Base-by-base conservation (phyloP, 1,140 invertebrate species). In the Drosophila lacertosa region DNA sequence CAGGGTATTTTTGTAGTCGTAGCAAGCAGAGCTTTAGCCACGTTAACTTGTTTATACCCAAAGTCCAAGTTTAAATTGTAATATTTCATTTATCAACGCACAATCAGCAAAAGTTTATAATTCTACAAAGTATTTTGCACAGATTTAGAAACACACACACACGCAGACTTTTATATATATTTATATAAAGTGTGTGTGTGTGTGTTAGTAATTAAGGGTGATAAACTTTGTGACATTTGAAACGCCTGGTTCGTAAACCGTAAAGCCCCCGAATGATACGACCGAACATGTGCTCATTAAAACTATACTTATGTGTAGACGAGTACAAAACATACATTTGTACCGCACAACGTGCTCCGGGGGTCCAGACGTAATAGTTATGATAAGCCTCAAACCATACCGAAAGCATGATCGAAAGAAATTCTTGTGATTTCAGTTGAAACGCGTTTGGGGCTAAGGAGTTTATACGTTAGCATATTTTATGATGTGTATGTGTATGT, bases 221-320 rank as follows among this genome's bases (percentile, higher is more conserved):
- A 83, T 83, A 83, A 83, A 83, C 80, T 84, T 84, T 69, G 42
- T 83, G 80, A 83, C 80, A 76, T 68, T 63, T 73, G 72, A 32
- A 54, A 57, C 35, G 29, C 50, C 44, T 29, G 33, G 48, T 32
- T 68, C 29, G 11, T 9, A 16, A 65, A 80, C 65, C 35, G 35
- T 32, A 20, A 51, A 65, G 39, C 71, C 55, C 48, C 44, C 35
- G 10, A 48, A 24, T 65, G 51, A 48, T 57, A 35, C 32, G 13
- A 62, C 33, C 59, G 44, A 13, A 55, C 57, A 64, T 57, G 60
- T 50, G 67, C 67, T 67, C 45, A 68, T 67, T 60, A 72, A 54
- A 60, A 58, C 53, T 47, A 63, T 45, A 51, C 26, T 37, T 69
- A 62, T 33, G 26, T 18, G 15, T 20, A 32, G 29, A 55, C 15